Percentiles rank a stretch among this genome's conserved stretches.
phyloP scores from a whole-genome alignment of 2,113 vertebrate species.

The Tretioscincus oriximinensis region DNA sequence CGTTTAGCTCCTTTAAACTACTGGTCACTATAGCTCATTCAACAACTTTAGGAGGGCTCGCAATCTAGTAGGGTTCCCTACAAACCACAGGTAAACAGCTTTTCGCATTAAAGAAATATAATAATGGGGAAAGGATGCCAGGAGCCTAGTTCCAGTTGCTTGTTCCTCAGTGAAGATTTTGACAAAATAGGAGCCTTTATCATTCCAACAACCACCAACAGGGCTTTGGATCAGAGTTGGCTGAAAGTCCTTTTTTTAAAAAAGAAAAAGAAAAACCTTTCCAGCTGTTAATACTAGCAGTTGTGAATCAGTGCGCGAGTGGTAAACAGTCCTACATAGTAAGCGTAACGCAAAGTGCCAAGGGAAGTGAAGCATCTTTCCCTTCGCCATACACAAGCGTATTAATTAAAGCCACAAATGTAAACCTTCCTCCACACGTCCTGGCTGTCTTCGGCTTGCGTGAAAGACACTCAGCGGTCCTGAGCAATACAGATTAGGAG shows the following conservation, averaged over 20 bases:
- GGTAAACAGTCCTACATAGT: slow-evolving; percentile 31
- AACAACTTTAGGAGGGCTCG: not conserved
- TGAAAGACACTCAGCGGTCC: not conserved
- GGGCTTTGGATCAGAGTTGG: not conserved
- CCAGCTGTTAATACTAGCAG: not conserved
- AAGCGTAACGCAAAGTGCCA: slow-evolving; percentile 6
- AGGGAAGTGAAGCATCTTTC: slow-evolving; percentile 31
- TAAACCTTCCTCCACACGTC: slow-evolving; percentile 47
- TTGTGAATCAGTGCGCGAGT: not conserved
- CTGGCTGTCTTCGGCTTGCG: slow-evolving; percentile 36
- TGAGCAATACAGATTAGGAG: slow-evolving; percentile 39
- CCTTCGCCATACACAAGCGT: slow-evolving; percentile 23
- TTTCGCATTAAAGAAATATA: slow-evolving; percentile 1
- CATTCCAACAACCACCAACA: not conserved
- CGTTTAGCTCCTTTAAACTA: not conserved
- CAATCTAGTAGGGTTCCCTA: not conserved
- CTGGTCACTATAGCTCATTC: not conserved
- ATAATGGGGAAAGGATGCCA: not conserved
- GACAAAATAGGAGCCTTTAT: slow-evolving; percentile 59
- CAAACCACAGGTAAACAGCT: slow-evolving; percentile 9
- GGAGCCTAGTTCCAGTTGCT: slow-evolving; percentile 45
- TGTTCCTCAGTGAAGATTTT: slow-evolving; percentile 60
- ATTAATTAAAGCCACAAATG: slow-evolving; percentile 48
- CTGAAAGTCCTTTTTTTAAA: not conserved
- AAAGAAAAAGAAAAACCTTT: slow-evolving; percentile 26